Percentiles rank a stretch among this genome's conserved stretches.
phyloP scores from a whole-genome alignment of 2,113 vertebrate genomes.

The Paratilapia polleni region DNA sequence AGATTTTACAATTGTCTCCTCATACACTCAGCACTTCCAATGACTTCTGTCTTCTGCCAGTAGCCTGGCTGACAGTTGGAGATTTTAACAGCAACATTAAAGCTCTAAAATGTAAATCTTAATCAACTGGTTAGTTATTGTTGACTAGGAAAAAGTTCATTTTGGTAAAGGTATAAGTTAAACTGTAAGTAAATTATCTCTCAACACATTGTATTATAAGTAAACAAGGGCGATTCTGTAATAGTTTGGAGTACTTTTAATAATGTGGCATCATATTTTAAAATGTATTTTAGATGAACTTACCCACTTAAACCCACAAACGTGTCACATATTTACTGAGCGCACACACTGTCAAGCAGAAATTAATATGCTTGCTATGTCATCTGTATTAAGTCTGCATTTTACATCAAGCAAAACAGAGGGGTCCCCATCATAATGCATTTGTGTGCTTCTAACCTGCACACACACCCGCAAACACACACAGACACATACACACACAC shows the following conservation, averaged over 20 bases:
- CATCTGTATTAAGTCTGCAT: slow-evolving; percentile 41
- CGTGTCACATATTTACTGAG: slow-evolving; percentile 31
- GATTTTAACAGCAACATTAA: slow-evolving; percentile 14
- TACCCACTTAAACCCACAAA: slow-evolving; percentile 19
- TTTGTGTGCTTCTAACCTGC: slow-evolving; percentile 15
- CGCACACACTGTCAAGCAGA: slow-evolving; percentile 26
- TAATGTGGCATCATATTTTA: neutral
- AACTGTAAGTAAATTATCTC: neutral
- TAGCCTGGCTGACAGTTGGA: slow-evolving; percentile 25
- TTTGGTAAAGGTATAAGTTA: neutral
- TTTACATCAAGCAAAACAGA: slow-evolving; percentile 52
- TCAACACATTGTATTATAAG: neutral
- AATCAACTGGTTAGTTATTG: slow-evolving; percentile 13
- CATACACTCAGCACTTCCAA: slow-evolving; percentile 59
- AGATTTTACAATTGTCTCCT: slow-evolving; percentile 70
- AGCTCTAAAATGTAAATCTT: slow-evolving; percentile 28
- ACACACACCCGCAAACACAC: neutral
- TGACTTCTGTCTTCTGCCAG: slow-evolving; percentile 47
- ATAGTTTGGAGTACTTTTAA: neutral
- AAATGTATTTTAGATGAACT: slow-evolving; percentile 10
- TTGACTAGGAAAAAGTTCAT: neutral
- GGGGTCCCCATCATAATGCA: slow-evolving; percentile 56
- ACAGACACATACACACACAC: slow-evolving; percentile 21
- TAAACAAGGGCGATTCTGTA: neutral
- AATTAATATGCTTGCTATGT: slow-evolving; percentile 31